A percentile compares a stretch with the other conserved stretches of the same genome.
Evolutionary conservation across 2,797 vertebrate genomes (phyloP).

Genomic region (Phrynocephalus guinanensis): DNA sequence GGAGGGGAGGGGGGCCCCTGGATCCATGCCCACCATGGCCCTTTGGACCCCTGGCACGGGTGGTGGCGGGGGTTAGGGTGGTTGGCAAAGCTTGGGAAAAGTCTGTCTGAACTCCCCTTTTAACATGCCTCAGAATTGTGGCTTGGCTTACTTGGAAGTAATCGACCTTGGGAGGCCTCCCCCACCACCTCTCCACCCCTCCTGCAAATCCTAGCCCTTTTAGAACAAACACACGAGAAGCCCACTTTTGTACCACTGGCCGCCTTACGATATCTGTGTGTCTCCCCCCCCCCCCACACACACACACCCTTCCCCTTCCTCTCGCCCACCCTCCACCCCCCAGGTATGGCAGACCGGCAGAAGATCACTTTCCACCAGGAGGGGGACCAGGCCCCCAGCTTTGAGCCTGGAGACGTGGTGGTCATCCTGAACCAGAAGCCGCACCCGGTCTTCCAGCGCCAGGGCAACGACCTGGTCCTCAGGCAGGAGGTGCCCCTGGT

Average conservation of each 20-base stretch:
- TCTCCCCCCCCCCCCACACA: not conserved
- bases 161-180: no score
- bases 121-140: no score
- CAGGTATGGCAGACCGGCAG: conserved; percentile 75
- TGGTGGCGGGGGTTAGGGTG: no score
- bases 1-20: not conserved
- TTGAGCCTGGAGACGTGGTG: conserved; percentile 72
- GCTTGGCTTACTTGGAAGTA: no score
- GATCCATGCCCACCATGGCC: no score
- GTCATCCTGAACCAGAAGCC: conserved; percentile 72
- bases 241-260: not conserved
- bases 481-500: conserved; percentile 70
- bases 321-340: rapidly evolving
- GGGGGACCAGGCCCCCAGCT: conserved; percentile 70
- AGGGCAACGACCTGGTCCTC: conserved; percentile 59
- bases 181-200: no score
- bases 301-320: not conserved
- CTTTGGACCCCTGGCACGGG: no score
- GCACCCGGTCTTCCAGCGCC: conserved; percentile 67
- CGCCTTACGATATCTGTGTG: not conserved
- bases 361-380: conserved; percentile 75
- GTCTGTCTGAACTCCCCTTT: no score
- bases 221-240: no score
- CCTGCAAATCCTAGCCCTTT: no score
- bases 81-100: no score